A percentile compares a stretch with the other conserved stretches of the same genome.
phyloP scores from a whole-genome alignment of 2,888 invertebrate genomes.

The Brenthis hecate region DNA sequence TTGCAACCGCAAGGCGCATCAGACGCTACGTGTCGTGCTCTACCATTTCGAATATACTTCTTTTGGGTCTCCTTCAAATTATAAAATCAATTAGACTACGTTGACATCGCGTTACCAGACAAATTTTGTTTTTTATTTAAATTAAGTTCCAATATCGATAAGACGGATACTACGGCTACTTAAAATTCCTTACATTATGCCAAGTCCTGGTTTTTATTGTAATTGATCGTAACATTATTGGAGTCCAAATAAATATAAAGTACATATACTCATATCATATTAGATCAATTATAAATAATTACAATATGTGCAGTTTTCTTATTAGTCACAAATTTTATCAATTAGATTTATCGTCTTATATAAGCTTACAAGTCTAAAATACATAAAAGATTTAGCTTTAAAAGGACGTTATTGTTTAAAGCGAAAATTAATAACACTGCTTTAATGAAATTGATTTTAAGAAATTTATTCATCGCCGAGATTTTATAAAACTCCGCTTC shows the following conservation, averaged over 20 bases:
- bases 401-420: constrained; percentile 1
- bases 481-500: constrained; percentile 72
- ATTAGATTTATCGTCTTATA: background rate
- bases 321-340: too few species aligned
- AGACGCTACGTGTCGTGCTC: constrained; percentile 56
- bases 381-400: constrained; percentile 7
- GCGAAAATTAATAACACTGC: constrained; percentile 21
- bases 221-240: too few species aligned
- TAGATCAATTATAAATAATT: too few species aligned
- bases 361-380: background rate
- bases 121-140: constrained; percentile 33
- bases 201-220: background rate
- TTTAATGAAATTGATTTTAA: constrained; percentile 27
- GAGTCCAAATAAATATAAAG: too few species aligned
- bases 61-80: constrained; percentile 61
- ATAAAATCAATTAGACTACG: constrained; percentile 71
- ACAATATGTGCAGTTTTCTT: too few species aligned
- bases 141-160: constrained; percentile 26
- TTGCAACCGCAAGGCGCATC: constrained; percentile 38
- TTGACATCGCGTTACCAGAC: constrained; percentile 44
- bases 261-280: too few species aligned
- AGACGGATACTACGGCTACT: background rate
- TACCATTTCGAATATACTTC: constrained; percentile 62
- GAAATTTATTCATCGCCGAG: constrained; percentile 64
- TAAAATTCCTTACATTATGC: background rate